Percentiles rank a stretch among this genome's conserved stretches.
Conservation (phyloP, 2,888 invertebrate species). For the Drosophila demipolita region DNA sequence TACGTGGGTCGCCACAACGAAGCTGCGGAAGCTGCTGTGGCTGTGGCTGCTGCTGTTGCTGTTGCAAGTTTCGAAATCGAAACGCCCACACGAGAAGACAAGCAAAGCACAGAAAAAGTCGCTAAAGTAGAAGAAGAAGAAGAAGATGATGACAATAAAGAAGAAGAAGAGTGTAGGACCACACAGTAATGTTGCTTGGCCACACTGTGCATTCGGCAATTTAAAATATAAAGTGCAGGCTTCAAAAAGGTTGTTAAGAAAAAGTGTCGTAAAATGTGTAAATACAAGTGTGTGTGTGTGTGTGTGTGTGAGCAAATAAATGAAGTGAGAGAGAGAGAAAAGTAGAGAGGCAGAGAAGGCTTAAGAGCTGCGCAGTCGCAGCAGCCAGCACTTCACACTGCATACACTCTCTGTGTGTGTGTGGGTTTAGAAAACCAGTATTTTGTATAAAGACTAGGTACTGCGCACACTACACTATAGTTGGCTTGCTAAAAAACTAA, state of each 20-base stretch:
- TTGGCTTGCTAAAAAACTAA: constrained; percentile 47
- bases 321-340: constrained; percentile 8
- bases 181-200: constrained; percentile 1
- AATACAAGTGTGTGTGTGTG: constrained; percentile 19
- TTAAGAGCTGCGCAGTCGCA: constrained; percentile 62
- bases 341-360: constrained; percentile 2
- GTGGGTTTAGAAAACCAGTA: constrained; percentile 77
- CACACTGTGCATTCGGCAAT: constrained; percentile 26
- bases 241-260: constrained; percentile 26
- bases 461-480: constrained; percentile 29
- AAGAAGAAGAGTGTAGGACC: neutral
- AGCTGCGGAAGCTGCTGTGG: constrained; percentile 51
- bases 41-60: constrained; percentile 9
- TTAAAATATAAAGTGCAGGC: constrained; percentile 32
- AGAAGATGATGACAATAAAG: neutral
- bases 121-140: neutral
- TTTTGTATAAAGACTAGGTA: constrained; percentile 49
- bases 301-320: constrained; percentile 13
- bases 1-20: constrained; percentile 45
- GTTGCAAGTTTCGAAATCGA: constrained; percentile 57
- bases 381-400: constrained; percentile 34
- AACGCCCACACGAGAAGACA: constrained; percentile 53
- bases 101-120: constrained; percentile 14
- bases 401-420: constrained; percentile 35
- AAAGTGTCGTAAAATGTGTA: constrained; percentile 51